Evolutionary conservation across 2,113 vertebrate species (phyloP).

Genomic region (Ammodytes dubius): DNA sequence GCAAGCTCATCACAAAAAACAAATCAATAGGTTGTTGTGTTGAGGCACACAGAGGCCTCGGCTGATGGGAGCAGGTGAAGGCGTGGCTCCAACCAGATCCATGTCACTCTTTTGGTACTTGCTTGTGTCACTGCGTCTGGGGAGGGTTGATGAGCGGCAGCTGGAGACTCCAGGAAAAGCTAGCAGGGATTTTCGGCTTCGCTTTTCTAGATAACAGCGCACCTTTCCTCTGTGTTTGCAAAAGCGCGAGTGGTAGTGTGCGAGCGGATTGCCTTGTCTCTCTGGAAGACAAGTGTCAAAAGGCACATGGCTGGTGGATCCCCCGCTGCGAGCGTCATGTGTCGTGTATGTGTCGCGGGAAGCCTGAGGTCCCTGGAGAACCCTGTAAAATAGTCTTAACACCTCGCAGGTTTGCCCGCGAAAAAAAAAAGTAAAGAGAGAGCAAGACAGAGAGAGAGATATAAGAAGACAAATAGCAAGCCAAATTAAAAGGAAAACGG

Average conservation of each 20-base stretch:
- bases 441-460: slow-evolving; percentile 1
- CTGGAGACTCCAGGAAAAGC: slow-evolving; percentile 29
- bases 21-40: slow-evolving; percentile 61
- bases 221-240: slow-evolving; percentile 18
- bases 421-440: slow-evolving; percentile 14
- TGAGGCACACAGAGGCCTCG: slow-evolving; percentile 47
- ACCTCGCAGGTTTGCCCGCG: slow-evolving; percentile 41
- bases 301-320: slow-evolving; percentile 58
- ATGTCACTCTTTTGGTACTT: slow-evolving; percentile 8
- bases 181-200: slow-evolving; percentile 38
- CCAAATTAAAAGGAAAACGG: slow-evolving; percentile 29
- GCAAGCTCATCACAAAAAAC: slow-evolving; percentile 55
- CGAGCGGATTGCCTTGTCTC: slow-evolving; percentile 43
- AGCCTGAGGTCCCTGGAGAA: slow-evolving; percentile 46
- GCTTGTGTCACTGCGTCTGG: slow-evolving; percentile 16
- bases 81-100: slow-evolving; percentile 35
- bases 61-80: slow-evolving; percentile 51
- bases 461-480: slow-evolving; percentile 35
- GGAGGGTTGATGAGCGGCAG: slow-evolving; percentile 36
- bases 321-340: slow-evolving; percentile 52
- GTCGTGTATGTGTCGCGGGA: slow-evolving; percentile 46
- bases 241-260: slow-evolving; percentile 31
- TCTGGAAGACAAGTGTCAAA: slow-evolving; percentile 61
- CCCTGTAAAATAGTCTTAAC: slow-evolving; percentile 60
- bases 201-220: slow-evolving; percentile 26